Base-by-base conservation (phyloP, 2,888 invertebrate species). In the Clepsis dumicolana region DNA sequence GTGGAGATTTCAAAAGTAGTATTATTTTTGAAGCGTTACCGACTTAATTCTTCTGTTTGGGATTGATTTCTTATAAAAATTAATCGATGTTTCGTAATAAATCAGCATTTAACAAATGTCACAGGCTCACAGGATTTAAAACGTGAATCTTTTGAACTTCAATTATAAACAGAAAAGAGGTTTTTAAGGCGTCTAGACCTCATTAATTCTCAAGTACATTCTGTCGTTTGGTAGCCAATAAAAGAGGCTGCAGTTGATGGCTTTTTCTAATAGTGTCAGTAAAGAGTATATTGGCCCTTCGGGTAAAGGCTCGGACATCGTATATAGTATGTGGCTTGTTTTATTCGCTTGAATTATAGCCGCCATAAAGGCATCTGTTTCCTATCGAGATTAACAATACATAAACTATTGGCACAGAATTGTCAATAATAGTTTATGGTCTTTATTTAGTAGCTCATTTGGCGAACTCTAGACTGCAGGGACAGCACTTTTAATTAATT, bases 171-270 rank as follows among this genome's bases (percentile, higher is more conserved):
- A 12, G 27, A 56, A n/a, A 53, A 44, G 10, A 24, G 21, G 14
- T 44, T n/a, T 41, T 65, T 35, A n/a, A 53, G 44, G 41, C 41
- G 65, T 65, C 65, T 65, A 59, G 65, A 65, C 65, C 38, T 60
- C 59, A 65, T 65, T 52, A 65, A 53, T 5, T 53, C 5, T 16
- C 27, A 8, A 65, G 18, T 53, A 25, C 24, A n/a, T 32, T 60
- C 14, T 29, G 29, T 29, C 21, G 41, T 32, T 29, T 21, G 57
- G 53, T 35, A 50, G 59, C 41, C 10, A 54, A 44, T 54, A 44
- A 61, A 52, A 25, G 35, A 48, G 56, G 27, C 18, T 35, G 21
- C 35, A 25, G 25, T 54, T n/a, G 61, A 54, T 66, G 32, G 27
- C 44, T 18, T 14, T 44, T 32, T 7, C n/a, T 44, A 32, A 61